Percentiles rank a stretch among this genome's conserved stretches.
These are phyloP conservation scores for Ictalurus punctatus DNA, from an alignment of 2,113 vertebrate genomes.

Conservation along the genomic window DNA sequence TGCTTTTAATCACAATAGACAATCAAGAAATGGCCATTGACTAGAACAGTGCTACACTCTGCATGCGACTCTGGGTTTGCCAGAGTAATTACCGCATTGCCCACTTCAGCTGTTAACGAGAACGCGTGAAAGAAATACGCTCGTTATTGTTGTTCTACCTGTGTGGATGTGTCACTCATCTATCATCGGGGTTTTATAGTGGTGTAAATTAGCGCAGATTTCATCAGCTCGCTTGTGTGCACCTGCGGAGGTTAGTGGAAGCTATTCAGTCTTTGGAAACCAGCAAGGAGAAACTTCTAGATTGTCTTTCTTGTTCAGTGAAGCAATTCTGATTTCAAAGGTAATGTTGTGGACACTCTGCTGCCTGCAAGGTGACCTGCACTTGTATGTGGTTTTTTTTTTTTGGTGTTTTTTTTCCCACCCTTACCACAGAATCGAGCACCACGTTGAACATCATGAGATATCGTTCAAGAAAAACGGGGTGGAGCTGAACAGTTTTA, in stretches of 20 bases:
- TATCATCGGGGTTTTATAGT: background rate
- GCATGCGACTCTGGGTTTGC: background rate
- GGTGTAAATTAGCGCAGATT: background rate
- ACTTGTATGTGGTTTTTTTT: background rate
- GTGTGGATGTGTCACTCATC: constrained; percentile 18
- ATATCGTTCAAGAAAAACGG: too few relatives aligned
- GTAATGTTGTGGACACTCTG: background rate
- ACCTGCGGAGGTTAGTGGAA: background rate
- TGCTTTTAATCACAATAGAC: constrained; percentile 49
- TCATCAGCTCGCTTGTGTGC: constrained; percentile 14
- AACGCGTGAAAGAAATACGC: background rate
- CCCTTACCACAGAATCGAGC: background rate
- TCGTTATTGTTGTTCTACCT: constrained; percentile 13
- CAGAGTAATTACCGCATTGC: constrained; percentile 26
- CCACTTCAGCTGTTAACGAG: constrained; percentile 1
- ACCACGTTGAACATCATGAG: background rate
- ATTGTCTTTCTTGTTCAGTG: background rate
- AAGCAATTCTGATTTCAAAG: background rate
- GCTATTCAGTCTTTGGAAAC: background rate
- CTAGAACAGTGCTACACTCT: constrained; percentile 5
- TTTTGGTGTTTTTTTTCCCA: background rate
- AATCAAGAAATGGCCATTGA: constrained; percentile 45
- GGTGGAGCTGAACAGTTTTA: background rate
- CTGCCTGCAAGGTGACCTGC: background rate
- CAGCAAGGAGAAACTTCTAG: background rate